Evolutionary conservation across 2,797 vertebrate genomes (phyloP).

Genomic region (Hemitrygon akajei): DNA sequence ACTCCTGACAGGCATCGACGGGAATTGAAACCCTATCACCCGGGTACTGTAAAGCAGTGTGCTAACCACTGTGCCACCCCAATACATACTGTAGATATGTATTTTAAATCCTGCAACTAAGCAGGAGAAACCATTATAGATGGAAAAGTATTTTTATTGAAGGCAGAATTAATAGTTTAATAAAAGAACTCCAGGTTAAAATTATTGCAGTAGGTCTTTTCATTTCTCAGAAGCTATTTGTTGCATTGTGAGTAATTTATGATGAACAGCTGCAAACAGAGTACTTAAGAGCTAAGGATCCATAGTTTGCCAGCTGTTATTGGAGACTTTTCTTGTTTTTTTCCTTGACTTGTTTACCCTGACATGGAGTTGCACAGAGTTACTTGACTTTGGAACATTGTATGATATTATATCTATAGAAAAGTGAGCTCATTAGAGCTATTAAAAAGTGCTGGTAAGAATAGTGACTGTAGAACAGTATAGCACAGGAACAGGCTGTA

Average conservation of each 20-base stretch:
- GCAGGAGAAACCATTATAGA: background rate
- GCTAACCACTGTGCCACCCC: too few relatives aligned
- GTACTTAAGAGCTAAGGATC: background rate
- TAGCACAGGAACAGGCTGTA: too few relatives aligned
- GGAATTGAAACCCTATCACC: too few relatives aligned
- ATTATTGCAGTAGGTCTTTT: background rate
- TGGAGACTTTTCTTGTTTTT: background rate
- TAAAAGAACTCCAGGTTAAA: background rate
- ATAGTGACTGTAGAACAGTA: background rate
- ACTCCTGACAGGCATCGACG: too few relatives aligned
- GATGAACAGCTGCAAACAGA: background rate
- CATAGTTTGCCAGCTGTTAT: background rate
- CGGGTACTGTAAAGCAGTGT: too few relatives aligned
- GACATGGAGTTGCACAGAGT: background rate
- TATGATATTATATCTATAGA: background rate
- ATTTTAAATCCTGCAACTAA: background rate
- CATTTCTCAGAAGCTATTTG: background rate
- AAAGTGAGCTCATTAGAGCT: background rate
- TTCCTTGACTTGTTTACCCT: background rate
- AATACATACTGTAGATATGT: background rate
- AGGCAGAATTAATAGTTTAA: background rate
- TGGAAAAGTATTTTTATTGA: background rate
- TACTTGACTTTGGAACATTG: background rate
- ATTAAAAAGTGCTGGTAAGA: background rate
- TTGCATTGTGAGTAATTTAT: background rate